phyloP scores from a whole-genome alignment of 1,140 invertebrate species.

The Eriosoma lanigerum region DNA sequence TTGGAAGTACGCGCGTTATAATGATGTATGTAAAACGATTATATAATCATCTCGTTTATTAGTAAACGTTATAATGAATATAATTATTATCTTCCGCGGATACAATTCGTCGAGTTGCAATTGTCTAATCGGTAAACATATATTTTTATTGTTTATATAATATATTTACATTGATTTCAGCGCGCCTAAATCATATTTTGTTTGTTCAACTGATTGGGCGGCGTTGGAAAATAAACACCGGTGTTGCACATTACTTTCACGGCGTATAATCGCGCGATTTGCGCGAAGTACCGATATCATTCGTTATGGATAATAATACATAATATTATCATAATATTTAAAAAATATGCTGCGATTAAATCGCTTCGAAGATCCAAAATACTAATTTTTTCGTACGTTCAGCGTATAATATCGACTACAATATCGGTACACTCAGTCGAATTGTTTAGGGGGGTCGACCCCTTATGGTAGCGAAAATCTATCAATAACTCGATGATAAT shows the following conservation, averaged over 20 bases:
- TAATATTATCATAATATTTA: too few species aligned
- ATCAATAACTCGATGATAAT: slow-evolving; percentile 34
- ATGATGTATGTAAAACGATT: too few species aligned
- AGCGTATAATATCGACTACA: too few species aligned
- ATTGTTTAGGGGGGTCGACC: neutral
- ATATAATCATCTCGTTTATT: too few species aligned
- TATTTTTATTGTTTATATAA: neutral
- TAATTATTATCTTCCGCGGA: too few species aligned
- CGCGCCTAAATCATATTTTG: neutral
- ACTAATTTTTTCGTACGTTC: too few species aligned
- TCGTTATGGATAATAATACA: too few species aligned
- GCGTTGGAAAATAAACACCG: neutral
- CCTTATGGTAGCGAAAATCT: neutral
- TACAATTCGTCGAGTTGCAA: neutral
- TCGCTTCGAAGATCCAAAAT: too few species aligned
- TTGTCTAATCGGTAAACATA: neutral
- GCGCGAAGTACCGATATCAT: neutral
- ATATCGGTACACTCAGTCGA: neutral
- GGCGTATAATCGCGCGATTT: neutral
- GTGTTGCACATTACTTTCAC: neutral
- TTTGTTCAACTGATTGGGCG: neutral
- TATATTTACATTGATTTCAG: too few species aligned
- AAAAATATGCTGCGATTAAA: too few species aligned
- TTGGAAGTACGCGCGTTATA: too few species aligned
- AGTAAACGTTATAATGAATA: slow-evolving; percentile 6